Evolutionary conservation across 53 echinoderm and acorn worm genomes (phyloP), one percentile per base, ranked within the genome.

Genomic region (Holothuria scabra): DNA sequence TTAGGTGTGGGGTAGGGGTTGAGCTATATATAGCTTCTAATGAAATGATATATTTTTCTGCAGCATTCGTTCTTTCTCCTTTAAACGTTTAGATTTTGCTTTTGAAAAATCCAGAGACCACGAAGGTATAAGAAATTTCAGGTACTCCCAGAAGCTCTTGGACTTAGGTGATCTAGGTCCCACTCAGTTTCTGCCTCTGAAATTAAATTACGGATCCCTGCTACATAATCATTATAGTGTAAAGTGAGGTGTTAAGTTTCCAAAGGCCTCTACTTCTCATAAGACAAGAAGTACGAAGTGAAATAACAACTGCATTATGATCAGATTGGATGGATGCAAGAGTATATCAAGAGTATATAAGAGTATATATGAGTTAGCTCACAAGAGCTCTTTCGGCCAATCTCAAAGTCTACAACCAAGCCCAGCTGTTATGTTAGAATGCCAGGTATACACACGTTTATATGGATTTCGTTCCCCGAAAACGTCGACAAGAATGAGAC

Each of bases 241-340:
- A 65, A 65, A 65, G 28, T 18, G 65, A 65, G 23, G 65, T 65
- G 65, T 65, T 65, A 2, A 65, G 23, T 65, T 65, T 65, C 65
- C 65, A 65, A 65, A 65, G 8, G 19, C 65, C 65, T 22, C 28
- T 22, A 65, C 65, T 9, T 65, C 65, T 65, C 65, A 21, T 65
- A 5, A 65, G 5, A 65, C n/a, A 21, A 4, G 65, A 65, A 20
- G 65, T 58, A 58, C 59, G 59, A 58, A 58, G 59, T 58, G 59
- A 58, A 1, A 58, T 58, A 64, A 64, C n/a, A 64, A 64, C 64
- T 64, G 64, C 64, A 64, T 64, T 64, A 64, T 64, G 64, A 21
- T 64, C 64, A 64, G 64, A 64, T 64, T 1, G 64, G 65, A 65
- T 65, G 29, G 23, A 16, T 65, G 65, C 2, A 65, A 65, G 14